Base-by-base conservation (phyloP, 2,888 invertebrate species). In the Apoda limacodes region DNA sequence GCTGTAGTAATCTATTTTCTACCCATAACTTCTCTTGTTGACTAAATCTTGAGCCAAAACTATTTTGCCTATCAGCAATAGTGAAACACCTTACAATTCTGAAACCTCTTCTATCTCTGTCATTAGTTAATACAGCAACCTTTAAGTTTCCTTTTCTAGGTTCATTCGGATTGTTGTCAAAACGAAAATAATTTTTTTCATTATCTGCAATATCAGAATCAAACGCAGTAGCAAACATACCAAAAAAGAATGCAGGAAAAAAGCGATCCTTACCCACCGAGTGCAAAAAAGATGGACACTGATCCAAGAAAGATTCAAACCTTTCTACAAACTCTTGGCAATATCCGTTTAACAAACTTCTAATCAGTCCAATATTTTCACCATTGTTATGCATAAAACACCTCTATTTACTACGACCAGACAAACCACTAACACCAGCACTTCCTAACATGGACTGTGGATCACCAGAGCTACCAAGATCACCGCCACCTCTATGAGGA, bases 231-330 rank as follows among this genome's bases (percentile, higher is more conserved):
- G 24, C 9, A 24, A 24, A 24, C 4, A 9, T 24, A 4, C 24
- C 24, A 10, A 24, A 11, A 11, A 24, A 24, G 24, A 24, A 24
- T 9, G 9, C 7, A 10, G 24, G 9, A 13, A 24, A 24, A 24
- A 24, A 24, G 4, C 24, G 12, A 12, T 11, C 12, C 11, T 24
- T 24, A 12, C 11, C 24, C 9, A 25, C 25, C n/a, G 25, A 25
- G 14, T 25, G 25, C 13, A 25, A 25, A 25, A 12, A 25, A 25
- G 25, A 25, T 13, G 25, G 25, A 25, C n/a, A 12, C 14, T 25
- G 25, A 25, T 25, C 14, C 13, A 25, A 9, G 14, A 25, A 25
- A 9, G 25, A 25, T 13, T 25, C 13, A 13, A 25, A 25, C 13
- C 25, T 25, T 13, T 10, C n/a, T 25, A 13, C 13, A 25, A 25